Conservation (phyloP, 2,797 vertebrate genomes). For the Sebastes miniatus region DNA sequence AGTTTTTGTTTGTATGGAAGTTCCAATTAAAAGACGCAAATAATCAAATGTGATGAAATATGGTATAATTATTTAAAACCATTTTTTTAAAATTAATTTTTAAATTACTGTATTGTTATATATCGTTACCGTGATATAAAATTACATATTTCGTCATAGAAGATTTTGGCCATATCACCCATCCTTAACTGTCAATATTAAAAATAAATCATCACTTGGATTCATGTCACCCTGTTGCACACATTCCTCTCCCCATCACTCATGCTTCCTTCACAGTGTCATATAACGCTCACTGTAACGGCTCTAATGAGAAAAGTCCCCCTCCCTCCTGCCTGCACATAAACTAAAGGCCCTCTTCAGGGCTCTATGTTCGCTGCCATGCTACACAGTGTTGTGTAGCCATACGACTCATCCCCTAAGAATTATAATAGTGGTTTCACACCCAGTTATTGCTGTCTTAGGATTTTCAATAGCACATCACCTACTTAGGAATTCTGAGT, state of each 20-base stretch:
- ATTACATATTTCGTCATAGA: too few species aligned
- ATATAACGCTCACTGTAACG: neutral
- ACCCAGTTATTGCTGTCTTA: neutral
- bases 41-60: too few species aligned
- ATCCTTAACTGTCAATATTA: neutral
- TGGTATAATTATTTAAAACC: too few species aligned
- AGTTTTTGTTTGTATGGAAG: too few species aligned
- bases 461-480: neutral
- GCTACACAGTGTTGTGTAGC: slow-evolving; percentile 16
- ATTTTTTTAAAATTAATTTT: neutral
- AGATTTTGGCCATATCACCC: too few species aligned
- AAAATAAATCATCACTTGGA: neutral
- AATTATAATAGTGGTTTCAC: slow-evolving; percentile 35
- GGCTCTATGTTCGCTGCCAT: neutral
- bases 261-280: neutral
- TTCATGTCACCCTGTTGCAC: neutral
- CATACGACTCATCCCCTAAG: slow-evolving; percentile 31
- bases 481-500: neutral
- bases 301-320: neutral
- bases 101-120: too few species aligned
- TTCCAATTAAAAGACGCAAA: too few species aligned
- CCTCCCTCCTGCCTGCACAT: neutral
- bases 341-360: neutral
- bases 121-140: too few species aligned
- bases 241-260: neutral